Conservation (phyloP, 2,113 vertebrate species). For the Alosa alosa region DNA sequence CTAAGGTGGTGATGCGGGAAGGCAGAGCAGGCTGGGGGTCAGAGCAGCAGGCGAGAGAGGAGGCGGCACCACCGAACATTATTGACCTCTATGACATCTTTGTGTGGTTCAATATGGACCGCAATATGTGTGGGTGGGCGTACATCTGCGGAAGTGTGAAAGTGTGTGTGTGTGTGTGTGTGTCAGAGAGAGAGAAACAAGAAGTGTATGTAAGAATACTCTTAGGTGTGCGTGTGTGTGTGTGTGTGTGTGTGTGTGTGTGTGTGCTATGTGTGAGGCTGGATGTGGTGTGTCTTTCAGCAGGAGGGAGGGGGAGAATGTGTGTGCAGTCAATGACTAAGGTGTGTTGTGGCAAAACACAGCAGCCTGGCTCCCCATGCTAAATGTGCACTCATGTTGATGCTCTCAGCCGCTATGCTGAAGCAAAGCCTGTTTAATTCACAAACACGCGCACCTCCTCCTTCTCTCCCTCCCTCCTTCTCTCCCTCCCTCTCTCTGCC, state of each 20-base stretch:
- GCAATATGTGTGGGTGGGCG: background rate
- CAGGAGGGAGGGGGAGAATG: background rate
- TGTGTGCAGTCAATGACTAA: background rate
- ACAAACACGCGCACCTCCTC: background rate
- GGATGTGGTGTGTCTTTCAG: background rate
- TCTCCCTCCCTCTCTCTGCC: background rate
- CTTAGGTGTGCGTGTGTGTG: constrained; percentile 1
- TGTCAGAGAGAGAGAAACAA: background rate
- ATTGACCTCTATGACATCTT: background rate
- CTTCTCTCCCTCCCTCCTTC: background rate
- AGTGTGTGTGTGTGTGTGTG: background rate
- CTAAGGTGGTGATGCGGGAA: background rate
- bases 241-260: constrained; percentile 15
- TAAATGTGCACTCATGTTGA: constrained; percentile 5
- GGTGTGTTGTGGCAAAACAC: background rate
- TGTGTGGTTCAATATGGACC: background rate
- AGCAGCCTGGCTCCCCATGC: constrained; percentile 5
- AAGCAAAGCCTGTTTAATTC: constrained; percentile 12
- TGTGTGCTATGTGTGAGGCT: background rate
- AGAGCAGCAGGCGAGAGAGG: background rate
- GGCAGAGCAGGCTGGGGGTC: background rate
- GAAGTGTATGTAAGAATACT: background rate
- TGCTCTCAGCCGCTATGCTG: background rate
- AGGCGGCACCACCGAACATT: background rate
- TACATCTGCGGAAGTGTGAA: background rate